Evolutionary conservation across 2,888 invertebrate species (phyloP), one percentile per base, ranked within the genome.

Genomic region (Sicus ferrugineus): DNA sequence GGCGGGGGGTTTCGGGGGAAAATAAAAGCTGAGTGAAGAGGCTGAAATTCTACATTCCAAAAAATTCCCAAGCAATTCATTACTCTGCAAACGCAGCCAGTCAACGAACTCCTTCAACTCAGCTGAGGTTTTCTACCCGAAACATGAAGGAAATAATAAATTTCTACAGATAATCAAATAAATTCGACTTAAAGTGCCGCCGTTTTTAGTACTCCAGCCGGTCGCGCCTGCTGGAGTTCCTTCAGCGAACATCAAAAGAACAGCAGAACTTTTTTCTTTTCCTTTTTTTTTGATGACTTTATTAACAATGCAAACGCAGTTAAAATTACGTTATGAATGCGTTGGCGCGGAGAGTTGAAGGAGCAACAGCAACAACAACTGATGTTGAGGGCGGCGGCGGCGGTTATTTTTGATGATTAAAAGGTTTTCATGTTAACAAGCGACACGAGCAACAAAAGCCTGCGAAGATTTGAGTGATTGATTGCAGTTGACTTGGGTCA

Each of bases 261-360:
- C n/a, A n/a, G n/a, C n/a, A n/a, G n/a, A n/a, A n/a, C n/a, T n/a
- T n/a, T n/a, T n/a, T n/a, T n/a, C n/a, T n/a, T n/a, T n/a, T n/a
- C n/a, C n/a, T n/a, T n/a, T n/a, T 42, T 42, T 38, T 61, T 34
- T 61, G 42, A 61, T 26, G 38, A 21, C 61, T 61, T 61, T 26
- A 61, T 61, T 61, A 34, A 26, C 42, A 42, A 61, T 61, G 61
- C 34, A 21, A 6, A 34, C 23, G 61, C 21, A 21, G 14, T 23
- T 34, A 1, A 34, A 42, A 61, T 61, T 31, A 61, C n/a, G n/a
- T 23, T 42, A 61, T 61, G 61, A 38, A 9, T 11, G 23, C 16
- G 5, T 23, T 38, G 34, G 14, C 9, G 21, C 61, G 11, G 26
- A 42, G 38, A 23, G 14, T 42, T n/a, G 14, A 6, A 28, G 2